Conservation (phyloP, 2,797 vertebrate species). For the Holocentrus rufus region DNA sequence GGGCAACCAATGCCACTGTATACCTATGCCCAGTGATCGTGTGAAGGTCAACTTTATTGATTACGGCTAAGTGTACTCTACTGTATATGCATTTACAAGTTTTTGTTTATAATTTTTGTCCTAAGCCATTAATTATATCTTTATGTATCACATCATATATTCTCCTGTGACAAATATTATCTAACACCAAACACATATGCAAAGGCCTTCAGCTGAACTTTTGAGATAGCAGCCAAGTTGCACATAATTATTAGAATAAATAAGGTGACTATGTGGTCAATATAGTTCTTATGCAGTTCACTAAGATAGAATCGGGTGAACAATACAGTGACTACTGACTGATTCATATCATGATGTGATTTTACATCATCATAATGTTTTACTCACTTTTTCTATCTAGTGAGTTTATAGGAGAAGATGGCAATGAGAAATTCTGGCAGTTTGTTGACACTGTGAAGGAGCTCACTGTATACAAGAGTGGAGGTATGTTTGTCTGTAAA, state of each 20-base stretch:
- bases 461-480: constrained; percentile 91
- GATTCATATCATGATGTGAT: constrained; percentile 1
- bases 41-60: not conserved
- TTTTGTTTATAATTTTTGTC: not conserved
- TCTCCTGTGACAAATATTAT: not conserved
- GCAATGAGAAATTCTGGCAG: constrained; percentile 98
- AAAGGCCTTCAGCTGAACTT: not conserved
- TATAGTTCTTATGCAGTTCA: not conserved
- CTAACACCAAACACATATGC: not conserved
- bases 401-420: constrained; percentile 96
- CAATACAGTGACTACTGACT: constrained; percentile 7
- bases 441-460: constrained; percentile 97
- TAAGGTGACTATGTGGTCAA: not conserved
- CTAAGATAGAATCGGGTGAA: not conserved
- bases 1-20: not conserved
- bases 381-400: constrained; percentile 72
- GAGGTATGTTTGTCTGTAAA: constrained; percentile 83
- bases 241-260: not conserved
- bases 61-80: not conserved
- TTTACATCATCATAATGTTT: not conserved
- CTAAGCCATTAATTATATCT: not conserved
- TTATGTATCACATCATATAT: not conserved
- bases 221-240: not conserved
- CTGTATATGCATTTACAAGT: not conserved
- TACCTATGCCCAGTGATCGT: not conserved